Base-by-base conservation (phyloP, 2,888 invertebrate species). In the Oligia latruncula region DNA sequence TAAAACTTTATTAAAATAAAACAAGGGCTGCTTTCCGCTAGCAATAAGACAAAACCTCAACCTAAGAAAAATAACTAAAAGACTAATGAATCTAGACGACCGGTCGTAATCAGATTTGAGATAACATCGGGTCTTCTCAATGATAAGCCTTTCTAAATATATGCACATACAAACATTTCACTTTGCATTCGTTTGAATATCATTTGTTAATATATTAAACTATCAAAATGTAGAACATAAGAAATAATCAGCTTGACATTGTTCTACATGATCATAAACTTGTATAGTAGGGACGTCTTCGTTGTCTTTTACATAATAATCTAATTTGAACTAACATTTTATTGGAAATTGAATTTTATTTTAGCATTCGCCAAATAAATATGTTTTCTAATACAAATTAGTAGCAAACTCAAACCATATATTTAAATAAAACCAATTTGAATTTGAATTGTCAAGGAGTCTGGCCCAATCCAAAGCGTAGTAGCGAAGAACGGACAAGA, bases 31-130 rank as follows among this genome's bases (percentile, higher is more conserved):
- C 43, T 64, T 52, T 17, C n/a, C 66, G 76, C 77, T 71, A 20
- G 2, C n/a, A 72, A 46, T 67, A 40, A 62, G 29, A 66, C 74
- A 58, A 74, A 9, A 70, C 78, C 80, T 35, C 58, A 67, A 55
- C n/a, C 46, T 55, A 66, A 79, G 62, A 84, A 80, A 84, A 87
- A 86, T 82, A 83, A 80, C 73, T 83, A 85, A 80, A 80, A 88
- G 77, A 81, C 84, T 85, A 90, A 91, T 90, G 87, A 90, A 86
- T 83, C 80, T 74, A 83, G 83, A 68, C 49, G 75, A 90, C 90
- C 78, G 81, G 90, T 90, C 79, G 15, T 78, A 85, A 87, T 90
- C 87, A 80, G 83, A 85, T 87, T 77, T 71, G 43, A 86, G 86
- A 90, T 90, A 85, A 74, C 78, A 78, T 84, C 74, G 64, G 87